Percentiles rank a stretch among this genome's conserved stretches.
Evolutionary conservation across 2,797 vertebrate species (phyloP).

Genomic region (Argya squamiceps): DNA sequence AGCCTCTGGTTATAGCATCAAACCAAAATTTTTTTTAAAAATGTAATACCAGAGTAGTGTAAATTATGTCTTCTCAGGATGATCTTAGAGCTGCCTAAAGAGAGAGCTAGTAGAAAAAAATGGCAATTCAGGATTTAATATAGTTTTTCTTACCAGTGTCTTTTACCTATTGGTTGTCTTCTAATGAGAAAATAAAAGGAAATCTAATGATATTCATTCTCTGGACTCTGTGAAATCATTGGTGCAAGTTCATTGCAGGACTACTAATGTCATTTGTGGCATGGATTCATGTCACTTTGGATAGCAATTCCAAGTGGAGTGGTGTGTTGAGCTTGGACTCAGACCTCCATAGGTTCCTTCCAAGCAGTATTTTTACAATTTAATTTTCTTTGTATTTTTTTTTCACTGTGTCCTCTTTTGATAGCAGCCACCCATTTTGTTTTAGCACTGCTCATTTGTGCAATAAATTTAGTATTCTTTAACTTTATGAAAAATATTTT

Average conservation of each 20-base stretch:
- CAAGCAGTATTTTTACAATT: background rate
- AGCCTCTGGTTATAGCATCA: background rate
- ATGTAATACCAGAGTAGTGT: background rate
- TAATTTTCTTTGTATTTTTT: background rate
- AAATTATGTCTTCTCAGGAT: background rate
- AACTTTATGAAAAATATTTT: background rate
- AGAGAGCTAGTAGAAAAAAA: background rate
- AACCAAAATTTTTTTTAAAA: background rate
- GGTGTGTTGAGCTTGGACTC: background rate
- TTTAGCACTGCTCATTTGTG: background rate
- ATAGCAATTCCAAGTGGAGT: background rate
- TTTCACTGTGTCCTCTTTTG: fast-evolving
- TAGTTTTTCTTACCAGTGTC: fast-evolving
- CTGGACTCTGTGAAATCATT: background rate
- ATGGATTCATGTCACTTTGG: fast-evolving
- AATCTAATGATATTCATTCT: fast-evolving
- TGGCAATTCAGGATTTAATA: background rate
- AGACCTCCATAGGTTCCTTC: background rate
- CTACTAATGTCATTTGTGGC: background rate
- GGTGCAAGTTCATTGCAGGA: background rate
- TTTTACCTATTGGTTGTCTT: background rate
- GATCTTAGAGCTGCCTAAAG: background rate
- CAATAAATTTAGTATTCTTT: background rate
- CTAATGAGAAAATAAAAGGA: background rate
- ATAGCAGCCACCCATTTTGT: fast-evolving